phyloP scores from a whole-genome alignment of 2,888 invertebrate species.

The Epinotia brunnichana region DNA sequence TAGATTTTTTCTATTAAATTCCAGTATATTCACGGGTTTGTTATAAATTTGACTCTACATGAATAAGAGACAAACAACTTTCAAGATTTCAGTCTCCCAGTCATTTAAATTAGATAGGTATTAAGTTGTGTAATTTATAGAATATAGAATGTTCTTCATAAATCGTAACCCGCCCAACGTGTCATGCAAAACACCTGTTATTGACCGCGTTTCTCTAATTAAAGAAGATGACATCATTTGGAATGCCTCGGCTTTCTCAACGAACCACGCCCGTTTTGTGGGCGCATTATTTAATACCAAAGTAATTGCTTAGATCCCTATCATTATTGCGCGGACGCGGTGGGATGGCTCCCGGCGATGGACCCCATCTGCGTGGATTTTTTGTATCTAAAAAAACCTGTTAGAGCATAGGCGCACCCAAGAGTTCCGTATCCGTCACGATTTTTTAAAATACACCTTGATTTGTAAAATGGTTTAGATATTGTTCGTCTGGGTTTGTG shows the following conservation, averaged over 20 bases:
- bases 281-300: constrained; percentile 66
- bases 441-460: constrained; percentile 21
- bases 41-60: too few relatives aligned
- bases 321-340: constrained; percentile 70
- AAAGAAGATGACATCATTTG: constrained; percentile 61
- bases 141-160: constrained; percentile 9
- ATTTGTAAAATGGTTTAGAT: constrained; percentile 15
- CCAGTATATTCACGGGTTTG: too few relatives aligned
- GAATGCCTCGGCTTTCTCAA: constrained; percentile 61
- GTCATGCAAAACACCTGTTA: constrained; percentile 44
- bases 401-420: constrained; percentile 29
- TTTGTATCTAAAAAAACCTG: constrained; percentile 48
- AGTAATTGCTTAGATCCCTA: constrained; percentile 77
- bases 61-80: too few relatives aligned
- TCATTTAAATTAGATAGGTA: too few relatives aligned
- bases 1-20: too few relatives aligned
- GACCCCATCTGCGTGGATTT: constrained; percentile 58
- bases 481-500: constrained; percentile 8
- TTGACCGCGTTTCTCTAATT: constrained; percentile 47
- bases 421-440: constrained; percentile 33
- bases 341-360: constrained; percentile 72
- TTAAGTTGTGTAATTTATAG: too few relatives aligned
- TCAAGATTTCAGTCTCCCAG: too few relatives aligned
- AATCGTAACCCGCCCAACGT: constrained; percentile 23
- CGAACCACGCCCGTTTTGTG: constrained; percentile 59